Base-by-base conservation (phyloP, 2,888 invertebrate genomes). In the Clanis bilineata region DNA sequence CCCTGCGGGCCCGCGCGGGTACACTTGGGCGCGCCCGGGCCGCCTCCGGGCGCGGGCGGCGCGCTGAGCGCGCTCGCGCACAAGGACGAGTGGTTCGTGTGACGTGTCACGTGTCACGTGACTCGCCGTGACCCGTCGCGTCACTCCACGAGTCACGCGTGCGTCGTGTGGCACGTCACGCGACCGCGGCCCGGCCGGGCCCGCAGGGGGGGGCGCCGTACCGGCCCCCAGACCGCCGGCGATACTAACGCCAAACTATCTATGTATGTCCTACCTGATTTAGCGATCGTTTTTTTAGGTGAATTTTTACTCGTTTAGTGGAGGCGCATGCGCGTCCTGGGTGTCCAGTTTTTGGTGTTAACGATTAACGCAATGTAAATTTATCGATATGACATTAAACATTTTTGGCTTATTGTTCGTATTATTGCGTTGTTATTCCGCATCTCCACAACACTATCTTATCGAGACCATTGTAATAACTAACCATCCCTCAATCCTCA, bases 31-130 rank as follows among this genome's bases (percentile, higher is more conserved):
- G 94, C 94, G 94, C 93, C 96, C 96, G 97, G 97, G 96, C 97
- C 97, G 96, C 96, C 97, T 96, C 96, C 95, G 95, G 95, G 96
- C 95, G 96, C 96, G 96, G 96, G 97, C 95, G 96, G 96, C 95
- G 95, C 95, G 94, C 94, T 95, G 94, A 94, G 95, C 95, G 94
- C 84, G 63, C 85, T 95, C 95, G 95, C 94, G 91, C 95, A 97
- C 93, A 97, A 97, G 92, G 97, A 97, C 94, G 97, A 97, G 94
- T 97, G 97, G 97, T 97, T 96, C 94, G 97, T 97, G 93, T 95
- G 93, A 93, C 36, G 38, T 12, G 36, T 12, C 10, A 12, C 36
- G 25, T 25, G n/a, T n/a, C n/a, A n/a, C n/a, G n/a, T n/a, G n/a
- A n/a, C n/a, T n/a, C n/a, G n/a, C n/a, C n/a, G n/a, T n/a, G n/a